Evolutionary conservation across 2,888 invertebrate genomes (phyloP).

Genomic region (Ischnus inquisitorius): DNA sequence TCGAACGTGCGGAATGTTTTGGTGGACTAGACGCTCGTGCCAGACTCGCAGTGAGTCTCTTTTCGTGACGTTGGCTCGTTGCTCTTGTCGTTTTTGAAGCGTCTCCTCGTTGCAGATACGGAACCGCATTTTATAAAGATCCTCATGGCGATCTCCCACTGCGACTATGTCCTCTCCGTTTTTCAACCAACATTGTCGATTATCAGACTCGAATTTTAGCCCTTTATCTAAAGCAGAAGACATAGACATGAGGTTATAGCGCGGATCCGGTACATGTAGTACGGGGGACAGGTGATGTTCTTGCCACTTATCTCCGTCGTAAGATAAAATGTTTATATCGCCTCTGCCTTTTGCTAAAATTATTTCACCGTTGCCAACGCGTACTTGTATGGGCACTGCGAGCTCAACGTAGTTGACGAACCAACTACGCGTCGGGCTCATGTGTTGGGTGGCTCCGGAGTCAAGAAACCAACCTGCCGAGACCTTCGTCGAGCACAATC

Average conservation of each 20-base stretch:
- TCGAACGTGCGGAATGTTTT: constrained; percentile 23
- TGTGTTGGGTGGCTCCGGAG: constrained; percentile 49
- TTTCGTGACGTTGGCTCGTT: not conserved
- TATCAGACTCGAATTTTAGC: constrained; percentile 16
- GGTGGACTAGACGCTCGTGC: constrained; percentile 34
- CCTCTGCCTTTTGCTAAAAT: not conserved
- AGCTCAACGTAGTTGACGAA: constrained; percentile 11
- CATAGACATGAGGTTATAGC: constrained; percentile 55
- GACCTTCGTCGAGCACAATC: not conserved
- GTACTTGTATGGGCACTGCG: not conserved
- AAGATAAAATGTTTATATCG: not conserved
- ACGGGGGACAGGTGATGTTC: constrained; percentile 57
- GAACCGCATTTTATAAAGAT: constrained; percentile 62
- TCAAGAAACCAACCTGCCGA: constrained; percentile 34
- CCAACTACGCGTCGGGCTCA: constrained; percentile 31
- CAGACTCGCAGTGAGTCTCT: constrained; percentile 2
- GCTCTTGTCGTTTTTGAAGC: not conserved
- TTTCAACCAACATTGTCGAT: constrained; percentile 36
- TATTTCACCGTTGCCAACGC: constrained; percentile 21
- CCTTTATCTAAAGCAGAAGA: constrained; percentile 62
- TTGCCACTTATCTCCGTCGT: constrained; percentile 46
- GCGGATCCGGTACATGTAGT: constrained; percentile 51
- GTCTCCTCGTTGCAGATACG: not conserved
- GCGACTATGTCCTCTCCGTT: constrained; percentile 27
- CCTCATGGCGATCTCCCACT: constrained; percentile 49